These are phyloP conservation scores for Tenthredo notha DNA, from an alignment of 2,888 invertebrate genomes.

Conservation along the genomic window DNA sequence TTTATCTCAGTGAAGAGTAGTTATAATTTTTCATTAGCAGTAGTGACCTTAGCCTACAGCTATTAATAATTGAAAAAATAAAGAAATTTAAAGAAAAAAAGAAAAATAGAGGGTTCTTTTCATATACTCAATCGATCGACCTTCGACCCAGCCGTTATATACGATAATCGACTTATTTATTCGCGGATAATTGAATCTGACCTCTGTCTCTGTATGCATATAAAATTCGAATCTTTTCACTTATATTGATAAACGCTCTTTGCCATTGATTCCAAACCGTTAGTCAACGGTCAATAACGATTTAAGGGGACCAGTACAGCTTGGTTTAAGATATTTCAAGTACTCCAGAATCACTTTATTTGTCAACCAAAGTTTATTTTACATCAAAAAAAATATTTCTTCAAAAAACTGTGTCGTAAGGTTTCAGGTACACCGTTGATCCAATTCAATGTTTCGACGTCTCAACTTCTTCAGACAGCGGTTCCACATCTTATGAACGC, in stretches of 20 bases:
- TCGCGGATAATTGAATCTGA: constrained; percentile 8
- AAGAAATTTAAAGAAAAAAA: neutral
- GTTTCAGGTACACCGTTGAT: no score
- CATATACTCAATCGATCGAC: neutral
- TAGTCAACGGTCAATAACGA: neutral
- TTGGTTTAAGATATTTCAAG: no score
- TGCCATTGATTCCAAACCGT: neutral
- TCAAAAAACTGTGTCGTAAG: no score
- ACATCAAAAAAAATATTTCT: no score
- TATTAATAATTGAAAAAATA: neutral
- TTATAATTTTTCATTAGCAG: neutral
- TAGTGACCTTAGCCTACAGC: neutral
- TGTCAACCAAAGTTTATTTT: no score
- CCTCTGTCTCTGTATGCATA: neutral
- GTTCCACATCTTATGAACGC: no score
- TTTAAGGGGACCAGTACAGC: no score
- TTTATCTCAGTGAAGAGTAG: neutral
- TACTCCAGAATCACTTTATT: no score
- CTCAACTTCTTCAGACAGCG: no score
- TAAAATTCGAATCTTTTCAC: neutral
- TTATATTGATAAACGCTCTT: neutral
- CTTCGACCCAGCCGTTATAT: neutral
- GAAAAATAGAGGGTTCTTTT: neutral
- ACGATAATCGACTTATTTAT: neutral
- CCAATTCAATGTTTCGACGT: no score